These are phyloP conservation scores for Aurelia coerulea DNA, from an alignment of 30 jellyfish, hydroid and myxozoan species.

Conservation along the genomic window DNA sequence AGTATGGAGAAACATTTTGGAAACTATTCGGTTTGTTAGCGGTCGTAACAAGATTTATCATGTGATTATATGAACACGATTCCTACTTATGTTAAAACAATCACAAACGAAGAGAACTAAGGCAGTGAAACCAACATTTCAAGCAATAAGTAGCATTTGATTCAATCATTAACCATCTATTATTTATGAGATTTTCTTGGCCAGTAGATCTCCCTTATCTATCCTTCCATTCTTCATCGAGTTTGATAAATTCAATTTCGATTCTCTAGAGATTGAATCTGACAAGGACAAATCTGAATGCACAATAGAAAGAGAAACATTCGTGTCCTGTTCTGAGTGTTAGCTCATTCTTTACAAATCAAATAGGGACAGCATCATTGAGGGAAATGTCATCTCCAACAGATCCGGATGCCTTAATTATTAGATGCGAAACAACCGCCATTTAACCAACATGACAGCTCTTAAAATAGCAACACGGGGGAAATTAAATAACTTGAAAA, in stretches of 20 bases:
- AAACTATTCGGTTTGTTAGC: slow-evolving; percentile 15
- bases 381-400: too few species aligned
- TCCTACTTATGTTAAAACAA: not conserved
- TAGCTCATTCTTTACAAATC: too few species aligned
- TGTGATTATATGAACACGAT: not conserved
- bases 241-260: not conserved
- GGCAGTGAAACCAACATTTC: slow-evolving; percentile 1
- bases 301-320: too few species aligned
- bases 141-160: not conserved
- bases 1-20: not conserved
- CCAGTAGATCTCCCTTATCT: slow-evolving; percentile 1
- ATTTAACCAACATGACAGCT: too few species aligned
- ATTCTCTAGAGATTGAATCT: too few species aligned
- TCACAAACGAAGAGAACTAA: not conserved
- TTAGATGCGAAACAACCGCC: too few species aligned
- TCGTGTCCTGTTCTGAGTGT: too few species aligned
- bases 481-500: too few species aligned
- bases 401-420: too few species aligned
- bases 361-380: too few species aligned
- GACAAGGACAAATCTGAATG: too few species aligned
- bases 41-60: slow-evolving; percentile 22
- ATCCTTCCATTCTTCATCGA: not conserved
- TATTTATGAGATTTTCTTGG: not conserved
- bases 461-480: too few species aligned
- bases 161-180: slow-evolving; percentile 14